phyloP scores from a whole-genome alignment of 1,140 invertebrate genomes.

The Cyclargus thomasi region DNA sequence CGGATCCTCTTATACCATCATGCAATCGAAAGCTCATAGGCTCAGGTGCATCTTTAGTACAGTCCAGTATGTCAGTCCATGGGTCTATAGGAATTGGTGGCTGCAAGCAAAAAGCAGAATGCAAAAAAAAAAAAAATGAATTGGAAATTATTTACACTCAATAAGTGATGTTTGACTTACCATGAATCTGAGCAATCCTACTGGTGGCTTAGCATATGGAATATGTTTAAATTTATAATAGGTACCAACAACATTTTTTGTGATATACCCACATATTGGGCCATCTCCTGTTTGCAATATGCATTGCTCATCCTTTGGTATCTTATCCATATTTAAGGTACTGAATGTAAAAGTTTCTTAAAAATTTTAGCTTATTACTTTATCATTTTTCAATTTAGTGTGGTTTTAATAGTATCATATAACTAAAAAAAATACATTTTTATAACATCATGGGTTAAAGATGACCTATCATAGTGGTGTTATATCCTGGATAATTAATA shows the following conservation, averaged over 20 bases:
- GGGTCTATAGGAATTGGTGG: constrained; percentile 41
- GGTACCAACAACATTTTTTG: constrained; percentile 37
- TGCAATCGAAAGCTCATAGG: constrained; percentile 29
- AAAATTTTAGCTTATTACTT: too few relatives aligned
- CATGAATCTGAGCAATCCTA: constrained; percentile 75
- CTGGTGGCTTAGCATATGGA: constrained; percentile 78
- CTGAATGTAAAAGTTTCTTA: too few relatives aligned
- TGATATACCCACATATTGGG: constrained; percentile 48
- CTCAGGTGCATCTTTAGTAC: constrained; percentile 41
- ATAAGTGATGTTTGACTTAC: constrained; percentile 45
- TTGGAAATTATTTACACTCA: not conserved
- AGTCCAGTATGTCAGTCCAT: constrained; percentile 48
- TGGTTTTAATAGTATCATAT: too few relatives aligned
- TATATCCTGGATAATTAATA: too few relatives aligned
- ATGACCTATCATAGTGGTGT: too few relatives aligned
- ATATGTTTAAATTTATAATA: constrained; percentile 77
- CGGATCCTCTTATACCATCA: constrained; percentile 37
- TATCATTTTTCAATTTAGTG: too few relatives aligned
- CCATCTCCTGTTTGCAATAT: constrained; percentile 42
- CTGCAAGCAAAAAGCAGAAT: constrained; percentile 39
- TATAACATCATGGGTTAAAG: too few relatives aligned
- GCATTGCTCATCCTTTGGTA: constrained; percentile 35
- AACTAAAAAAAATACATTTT: too few relatives aligned
- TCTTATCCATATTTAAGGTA: constrained; percentile 22
- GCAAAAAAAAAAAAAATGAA: not conserved